Base-by-base conservation (phyloP, 2,113 vertebrate genomes). In the Vulpes vulpes region DNA sequence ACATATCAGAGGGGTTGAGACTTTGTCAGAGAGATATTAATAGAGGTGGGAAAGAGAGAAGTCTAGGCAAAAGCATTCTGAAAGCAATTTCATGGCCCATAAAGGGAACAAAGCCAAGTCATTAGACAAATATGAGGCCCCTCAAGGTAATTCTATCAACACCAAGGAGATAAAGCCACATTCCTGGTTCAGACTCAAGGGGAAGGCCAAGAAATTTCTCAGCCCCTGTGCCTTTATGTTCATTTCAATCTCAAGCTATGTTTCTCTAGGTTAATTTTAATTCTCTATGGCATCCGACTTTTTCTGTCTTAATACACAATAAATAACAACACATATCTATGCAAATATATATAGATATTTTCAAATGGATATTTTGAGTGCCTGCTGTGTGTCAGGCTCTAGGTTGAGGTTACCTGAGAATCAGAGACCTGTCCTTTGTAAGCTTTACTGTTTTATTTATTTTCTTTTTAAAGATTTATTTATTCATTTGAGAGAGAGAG, bases 281-380 rank as follows among this genome's bases (percentile, higher is more conserved):
- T 74, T 84, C 49, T 64, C 43, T 83, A 5, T 49, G 64, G 49
- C 53, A 83, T 87, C 78, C 11, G 14, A 76, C 4, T 86, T 25
- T 51, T 93, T 87, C 74, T 51, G 14, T 76, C 8, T 57, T 53
- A 90, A 87, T 74, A 76, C 17, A 55, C 11, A 69, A 35, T 67
- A 91, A 82, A 71, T 64, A 91, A 86, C 71, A 49, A 43, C 17
- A 55, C 11, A 3, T 22, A 22, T 59, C 12, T 60, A 53, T 69
- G 20, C 17, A 11, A 55, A 35, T 27, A 27, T 23, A 59, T 73
- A 7, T 57, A 22, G 32, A 64, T 27, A 59, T 79, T 85, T 53
- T 89, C 11, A 94, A 96, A 78, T 69, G 4, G 60, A 55, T 53
- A 65, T 20, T 94, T 93, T 79, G 49, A 92, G 43, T 49, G 49